Evolutionary conservation across 2,888 invertebrate genomes (phyloP).

Genomic region (Siphonodentalium dalli): DNA sequence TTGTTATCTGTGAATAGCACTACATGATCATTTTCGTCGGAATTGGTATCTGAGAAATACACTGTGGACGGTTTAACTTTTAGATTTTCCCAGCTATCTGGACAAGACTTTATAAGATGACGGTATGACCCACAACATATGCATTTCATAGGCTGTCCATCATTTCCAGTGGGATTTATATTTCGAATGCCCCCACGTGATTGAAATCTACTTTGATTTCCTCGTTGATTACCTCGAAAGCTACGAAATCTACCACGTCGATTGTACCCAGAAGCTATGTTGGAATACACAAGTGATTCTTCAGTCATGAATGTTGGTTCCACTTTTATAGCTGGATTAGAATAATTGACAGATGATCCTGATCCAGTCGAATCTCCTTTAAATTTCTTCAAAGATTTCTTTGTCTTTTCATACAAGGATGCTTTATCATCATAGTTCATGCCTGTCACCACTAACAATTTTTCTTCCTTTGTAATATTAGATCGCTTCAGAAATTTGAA

Average conservation of each 20-base stretch:
- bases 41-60: not conserved
- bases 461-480: too few relatives aligned
- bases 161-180: constrained; percentile 1
- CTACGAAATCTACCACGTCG: not conserved
- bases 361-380: too few relatives aligned
- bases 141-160: constrained; percentile 1
- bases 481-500: not conserved
- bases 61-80: too few relatives aligned
- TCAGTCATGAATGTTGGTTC: constrained; percentile 5
- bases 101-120: constrained; percentile 4
- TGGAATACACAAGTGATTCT: not conserved
- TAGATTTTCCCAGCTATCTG: constrained; percentile 3
- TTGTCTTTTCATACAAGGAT: too few relatives aligned
- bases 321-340: not conserved
- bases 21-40: not conserved
- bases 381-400: too few relatives aligned
- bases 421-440: too few relatives aligned
- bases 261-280: not conserved
- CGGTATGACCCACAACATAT: constrained; percentile 2
- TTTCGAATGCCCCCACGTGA: not conserved
- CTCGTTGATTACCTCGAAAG: not conserved
- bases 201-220: not conserved
- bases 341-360: not conserved
- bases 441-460: too few relatives aligned
- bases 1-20: constrained; percentile 4